Evolutionary conservation across 2,888 invertebrate species (phyloP), one percentile per base, ranked within the genome.

Genomic region (Macropis europaea): DNA sequence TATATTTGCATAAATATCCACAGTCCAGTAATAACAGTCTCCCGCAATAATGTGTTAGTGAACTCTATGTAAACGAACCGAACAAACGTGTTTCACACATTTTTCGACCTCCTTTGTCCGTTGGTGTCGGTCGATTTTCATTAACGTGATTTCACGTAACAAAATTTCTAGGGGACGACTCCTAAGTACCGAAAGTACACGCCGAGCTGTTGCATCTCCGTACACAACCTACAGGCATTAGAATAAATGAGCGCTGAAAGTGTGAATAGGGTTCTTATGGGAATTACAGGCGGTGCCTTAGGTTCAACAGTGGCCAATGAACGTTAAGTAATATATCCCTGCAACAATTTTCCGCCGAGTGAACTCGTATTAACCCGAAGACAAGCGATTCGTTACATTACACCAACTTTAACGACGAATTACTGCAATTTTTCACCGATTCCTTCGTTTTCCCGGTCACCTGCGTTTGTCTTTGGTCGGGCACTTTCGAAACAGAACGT

Each of bases 221-320:
- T 24, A 42, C 36, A 38, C 48, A 47, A 19, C 24, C 47, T 7
- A 7, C 54, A n/a, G 13, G 40, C 56, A 79, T 77, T 77, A 77
- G 77, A 76, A 77, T 73, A 73, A 79, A 79, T 62, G 77, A 73
- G 68, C 76, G 38, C 43, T 67, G 76, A 76, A 77, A 71, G 77
- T 77, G 75, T 75, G 70, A 75, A 77, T 73, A 48, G 45, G 56
- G 54, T 67, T 77, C 77, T 79, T 73, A 70, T 68, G 72, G 72
- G 70, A 79, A 75, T 79, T 78, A 76, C 60, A 19, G 2, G n/a
- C 19, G 42, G 48, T n/a, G n/a, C 59, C 62, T 70, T 64, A 28
- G 45, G 48, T 62, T 54, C n/a, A 59, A 52, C 52, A 62, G 36
- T 53, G 64, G 60, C 66, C 54, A 22, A 48, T 56, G 43, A 26